Base-by-base conservation (phyloP, 2,113 vertebrate species). In the Seriola quinqueradiata region DNA sequence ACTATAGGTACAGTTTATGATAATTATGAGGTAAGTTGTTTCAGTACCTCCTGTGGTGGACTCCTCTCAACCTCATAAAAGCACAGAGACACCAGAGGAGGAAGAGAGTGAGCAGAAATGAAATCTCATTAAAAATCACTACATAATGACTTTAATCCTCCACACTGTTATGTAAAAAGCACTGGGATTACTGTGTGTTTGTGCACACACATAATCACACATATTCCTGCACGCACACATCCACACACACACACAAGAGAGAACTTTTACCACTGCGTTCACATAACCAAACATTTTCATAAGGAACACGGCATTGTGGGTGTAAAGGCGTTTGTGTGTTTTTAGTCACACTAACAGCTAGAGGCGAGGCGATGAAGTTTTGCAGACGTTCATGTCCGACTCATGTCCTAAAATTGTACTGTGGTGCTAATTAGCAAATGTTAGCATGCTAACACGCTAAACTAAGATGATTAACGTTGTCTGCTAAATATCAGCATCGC, bases 101-200 rank as follows among this genome's bases (percentile, higher is more conserved):
- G 13, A 28, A 72, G 32, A 40, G 36, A 61, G 44, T 70, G 69
- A 54, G 40, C 46, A 65, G 64, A 63, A 76, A 77, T 77, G 4
- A 86, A 90, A 90, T 91, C 81, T 88, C 79, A 86, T 89, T 88
- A 89, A 79, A 82, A 85, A 85, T 78, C 84, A 70, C 84, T 79
- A 60, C 70, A 58, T 84, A 90, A 92, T 89, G 82, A 90, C 83
- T 91, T 67, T 90, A 94, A 93, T 95, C 90, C 83, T 74, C 60
- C 52, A 58, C 72, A 59, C 71, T 81, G 87, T 93, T 93, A 93
- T 90, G 84, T 81, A 90, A 94, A 94, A 14, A 75, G 66, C n/a
- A 46, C 13, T 8, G 73, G 85, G 88, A 87, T 90, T 86, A 87
- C 75, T 52, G 52, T 34, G 32, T 61, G 19, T 70, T 70, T 36